Conservation (phyloP, 1,140 invertebrate species). For the Hermetia illucens region DNA sequence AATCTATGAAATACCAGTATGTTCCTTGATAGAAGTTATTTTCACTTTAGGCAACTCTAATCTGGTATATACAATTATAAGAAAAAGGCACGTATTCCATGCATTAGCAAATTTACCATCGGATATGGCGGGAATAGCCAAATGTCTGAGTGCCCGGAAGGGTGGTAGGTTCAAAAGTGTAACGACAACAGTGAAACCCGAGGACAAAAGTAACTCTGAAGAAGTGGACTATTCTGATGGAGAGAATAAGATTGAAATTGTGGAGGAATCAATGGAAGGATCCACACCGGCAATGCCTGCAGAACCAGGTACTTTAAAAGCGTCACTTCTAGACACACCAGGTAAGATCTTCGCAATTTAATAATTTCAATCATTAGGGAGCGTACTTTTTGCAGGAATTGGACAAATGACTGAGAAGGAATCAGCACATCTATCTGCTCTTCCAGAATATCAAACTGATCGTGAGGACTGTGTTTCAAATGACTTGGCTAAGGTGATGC, state of each 20-base stretch:
- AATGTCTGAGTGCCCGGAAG: conserved; percentile 59
- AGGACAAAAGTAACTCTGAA: conserved; percentile 9
- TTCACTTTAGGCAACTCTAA: conserved; percentile 74
- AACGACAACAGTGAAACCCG: conserved; percentile 19
- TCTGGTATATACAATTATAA: conserved; percentile 96
- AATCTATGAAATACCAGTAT: conserved; percentile 3
- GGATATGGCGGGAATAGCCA: conserved; percentile 78
- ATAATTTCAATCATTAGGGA: conserved; percentile 8
- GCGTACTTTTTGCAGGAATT: conserved; percentile 43
- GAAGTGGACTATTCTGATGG: conserved; percentile 18
- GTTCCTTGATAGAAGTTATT: conserved; percentile 4
- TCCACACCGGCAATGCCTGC: conserved; percentile 73
- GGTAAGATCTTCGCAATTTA: conserved; percentile 29
- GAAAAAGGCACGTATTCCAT: conserved; percentile 96
- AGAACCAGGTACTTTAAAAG: conserved; percentile 79
- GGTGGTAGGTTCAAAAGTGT: conserved; percentile 25
- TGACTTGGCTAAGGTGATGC: no score
- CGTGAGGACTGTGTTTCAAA: no score
- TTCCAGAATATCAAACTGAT: no score
- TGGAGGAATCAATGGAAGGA: conserved; percentile 65
- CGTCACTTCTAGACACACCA: conserved; percentile 76
- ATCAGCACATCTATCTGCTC: conserved; percentile 58
- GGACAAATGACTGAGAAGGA: conserved; percentile 92
- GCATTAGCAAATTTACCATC: conserved; percentile 88
- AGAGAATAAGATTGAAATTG: conserved; percentile 15